These are phyloP conservation scores for Zaprionus davidi DNA, from an alignment of 1,140 invertebrate genomes.

Conservation along the genomic window DNA sequence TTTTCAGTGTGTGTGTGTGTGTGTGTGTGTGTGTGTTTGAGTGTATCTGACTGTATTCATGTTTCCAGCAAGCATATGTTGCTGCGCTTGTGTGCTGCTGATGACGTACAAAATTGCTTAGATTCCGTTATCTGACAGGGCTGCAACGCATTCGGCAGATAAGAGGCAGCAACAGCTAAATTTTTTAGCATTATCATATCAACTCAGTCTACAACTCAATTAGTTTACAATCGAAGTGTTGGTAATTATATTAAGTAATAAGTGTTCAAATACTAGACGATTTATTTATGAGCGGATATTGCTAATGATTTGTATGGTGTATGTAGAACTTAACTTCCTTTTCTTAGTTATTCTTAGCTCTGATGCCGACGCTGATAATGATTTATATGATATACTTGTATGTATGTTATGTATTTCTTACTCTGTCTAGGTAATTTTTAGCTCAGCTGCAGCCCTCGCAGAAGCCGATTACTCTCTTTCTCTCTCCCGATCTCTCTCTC, in stretches of 20 bases:
- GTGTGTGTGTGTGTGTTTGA: constrained; percentile 1
- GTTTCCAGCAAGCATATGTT: constrained; percentile 12
- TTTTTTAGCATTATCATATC: background rate
- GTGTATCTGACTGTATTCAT: constrained; percentile 28
- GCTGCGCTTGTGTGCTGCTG: constrained; percentile 7
- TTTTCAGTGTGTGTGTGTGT: background rate
- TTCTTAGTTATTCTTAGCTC: background rate
- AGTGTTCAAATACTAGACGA: no score
- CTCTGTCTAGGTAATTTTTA: background rate
- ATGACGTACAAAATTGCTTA: constrained; percentile 34
- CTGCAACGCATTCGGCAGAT: background rate
- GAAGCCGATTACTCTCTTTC: background rate
- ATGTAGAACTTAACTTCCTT: background rate
- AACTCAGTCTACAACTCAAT: background rate
- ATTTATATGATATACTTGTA: no score
- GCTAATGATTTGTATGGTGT: background rate
- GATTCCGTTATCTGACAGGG: constrained; percentile 33
- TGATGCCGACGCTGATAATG: no score
- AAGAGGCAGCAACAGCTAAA: background rate
- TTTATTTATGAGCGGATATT: background rate
- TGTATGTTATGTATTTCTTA: background rate
- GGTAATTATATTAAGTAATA: no score
- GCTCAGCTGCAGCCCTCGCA: constrained; percentile 17
- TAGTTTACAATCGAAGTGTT: background rate
- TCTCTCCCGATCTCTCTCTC: background rate